Percentiles rank a stretch among this genome's conserved stretches.
Evolutionary conservation across 2,888 invertebrate species (phyloP).

Genomic region (Flexamia atlantica): DNA sequence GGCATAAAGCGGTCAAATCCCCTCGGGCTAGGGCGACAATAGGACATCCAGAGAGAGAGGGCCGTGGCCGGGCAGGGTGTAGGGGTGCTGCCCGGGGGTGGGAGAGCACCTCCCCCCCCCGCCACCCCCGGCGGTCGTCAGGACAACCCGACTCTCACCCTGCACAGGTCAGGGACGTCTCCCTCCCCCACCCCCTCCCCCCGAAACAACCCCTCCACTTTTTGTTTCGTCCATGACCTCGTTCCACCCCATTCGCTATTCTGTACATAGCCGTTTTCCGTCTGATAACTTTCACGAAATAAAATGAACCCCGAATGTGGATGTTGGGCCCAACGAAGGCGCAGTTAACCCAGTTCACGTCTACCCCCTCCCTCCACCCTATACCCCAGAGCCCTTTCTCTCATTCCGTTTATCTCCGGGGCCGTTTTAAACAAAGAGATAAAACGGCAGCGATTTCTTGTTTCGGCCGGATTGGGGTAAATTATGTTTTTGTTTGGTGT

Average conservation of each 20-base stretch:
- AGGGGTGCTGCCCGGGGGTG: neutral
- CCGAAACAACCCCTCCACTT: too few relatives aligned
- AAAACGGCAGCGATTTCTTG: neutral
- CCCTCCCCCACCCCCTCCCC: neutral
- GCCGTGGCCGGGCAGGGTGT: neutral
- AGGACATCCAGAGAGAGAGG: neutral
- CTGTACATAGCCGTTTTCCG: conserved; percentile 63
- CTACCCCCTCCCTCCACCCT: neutral
- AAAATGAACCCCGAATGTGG: conserved; percentile 44
- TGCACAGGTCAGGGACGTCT: conserved; percentile 57
- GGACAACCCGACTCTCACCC: conserved; percentile 60
- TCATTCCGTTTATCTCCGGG: conserved; percentile 13
- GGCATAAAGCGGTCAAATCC: conserved; percentile 2
- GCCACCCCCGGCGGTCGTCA: conserved; percentile 23
- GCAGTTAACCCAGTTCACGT: conserved; percentile 22
- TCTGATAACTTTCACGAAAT: conserved; percentile 58
- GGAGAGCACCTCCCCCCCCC: conserved; percentile 3
- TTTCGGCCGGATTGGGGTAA: neutral
- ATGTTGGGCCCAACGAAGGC: neutral
- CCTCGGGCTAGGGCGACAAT: neutral
- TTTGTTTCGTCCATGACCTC: conserved; percentile 44
- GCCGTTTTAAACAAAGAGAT: conserved; percentile 5
- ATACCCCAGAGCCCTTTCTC: conserved; percentile 7
- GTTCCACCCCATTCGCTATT: conserved; percentile 65
- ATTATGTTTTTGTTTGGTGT: too few relatives aligned